A percentile compares a stretch with the other conserved stretches of the same genome.
These are phyloP conservation scores for Molossus molossus DNA, from an alignment of 2,797 vertebrate genomes.

Conservation along the genomic window DNA sequence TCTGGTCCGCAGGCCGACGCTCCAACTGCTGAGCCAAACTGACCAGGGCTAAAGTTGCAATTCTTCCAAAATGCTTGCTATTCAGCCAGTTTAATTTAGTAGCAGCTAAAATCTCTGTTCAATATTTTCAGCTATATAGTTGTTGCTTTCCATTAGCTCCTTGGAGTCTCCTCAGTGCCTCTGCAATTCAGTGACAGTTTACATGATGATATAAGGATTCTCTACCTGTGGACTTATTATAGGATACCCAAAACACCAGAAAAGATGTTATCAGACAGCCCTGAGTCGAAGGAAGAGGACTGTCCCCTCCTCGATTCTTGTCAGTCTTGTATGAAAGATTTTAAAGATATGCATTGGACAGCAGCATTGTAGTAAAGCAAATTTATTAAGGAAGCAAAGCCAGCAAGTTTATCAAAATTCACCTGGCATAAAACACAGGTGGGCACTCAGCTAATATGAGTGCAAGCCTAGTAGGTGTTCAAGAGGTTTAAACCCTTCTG, in stretches of 20 bases:
- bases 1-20: no score
- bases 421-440: no score
- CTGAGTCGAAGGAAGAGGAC: background rate
- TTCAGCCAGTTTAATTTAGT: slow-evolving; percentile 16
- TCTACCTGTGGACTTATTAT: background rate
- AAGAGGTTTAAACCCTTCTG: no score
- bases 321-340: background rate
- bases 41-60: background rate
- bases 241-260: background rate
- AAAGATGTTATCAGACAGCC: background rate
- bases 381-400: background rate
- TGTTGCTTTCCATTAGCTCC: background rate
- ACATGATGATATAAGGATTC: background rate
- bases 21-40: no score
- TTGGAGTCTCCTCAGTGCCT: background rate
- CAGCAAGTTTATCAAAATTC: no score
- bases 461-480: no score
- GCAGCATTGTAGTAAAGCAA: background rate
- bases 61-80: slow-evolving; percentile 26
- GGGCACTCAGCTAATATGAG: no score
- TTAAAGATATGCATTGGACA: background rate
- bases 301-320: background rate
- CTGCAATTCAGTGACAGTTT: background rate
- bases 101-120: slow-evolving; percentile 48
- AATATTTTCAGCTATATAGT: background rate